Evolutionary conservation across 2,797 vertebrate species (phyloP), one percentile per base, ranked within the genome.

Genomic region (Darevskia mixta): DNA sequence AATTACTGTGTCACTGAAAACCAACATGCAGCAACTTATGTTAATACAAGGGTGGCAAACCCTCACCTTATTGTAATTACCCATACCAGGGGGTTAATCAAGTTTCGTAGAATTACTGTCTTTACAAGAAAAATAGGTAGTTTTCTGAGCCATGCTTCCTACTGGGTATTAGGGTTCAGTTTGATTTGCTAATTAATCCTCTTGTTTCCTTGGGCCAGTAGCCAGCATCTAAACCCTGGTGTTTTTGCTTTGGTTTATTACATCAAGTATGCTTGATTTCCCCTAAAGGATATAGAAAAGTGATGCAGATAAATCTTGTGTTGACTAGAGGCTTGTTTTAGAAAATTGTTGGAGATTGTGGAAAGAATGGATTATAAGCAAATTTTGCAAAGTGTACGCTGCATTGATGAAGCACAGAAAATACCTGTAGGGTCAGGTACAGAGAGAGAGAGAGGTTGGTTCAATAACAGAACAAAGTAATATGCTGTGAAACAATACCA

Each of bases 11-110:
- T 94, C 86, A 82, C 87, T 85, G 93, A 92, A 95, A 96, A 94
- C 84, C 94, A 92, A 90, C 75, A 49, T 86, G 69, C 85, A 93
- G 95, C 93, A 92, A 71, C 94, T 96, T 95, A 94, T 88, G 90
- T n/a, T 72, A 72, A 72, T 72, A 72, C 69, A 72, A 71, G 27
- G 9, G 10, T 71, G 67, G 67, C 27, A 29, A 94, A 95, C 92
- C 93, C 94, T 95, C 89, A 84, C 96, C 93, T 93, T 93, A 76
- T 89, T 88, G 91, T 94, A 95, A 91, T 96, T 95, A 95, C 91
- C 92, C 94, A 1, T 95, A 91, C 87, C 92, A 84, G 83, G 89
- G 93, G 93, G 93, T 95, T 96, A 96, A 95, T 95, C 95, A 95
- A 95, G 89, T 91, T 94, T 95, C 95, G 90, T 93, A 91, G 93